Evolutionary conservation across 2,888 invertebrate genomes (phyloP), one percentile per base, ranked within the genome.

Genomic region (Ormyrus labotus): DNA sequence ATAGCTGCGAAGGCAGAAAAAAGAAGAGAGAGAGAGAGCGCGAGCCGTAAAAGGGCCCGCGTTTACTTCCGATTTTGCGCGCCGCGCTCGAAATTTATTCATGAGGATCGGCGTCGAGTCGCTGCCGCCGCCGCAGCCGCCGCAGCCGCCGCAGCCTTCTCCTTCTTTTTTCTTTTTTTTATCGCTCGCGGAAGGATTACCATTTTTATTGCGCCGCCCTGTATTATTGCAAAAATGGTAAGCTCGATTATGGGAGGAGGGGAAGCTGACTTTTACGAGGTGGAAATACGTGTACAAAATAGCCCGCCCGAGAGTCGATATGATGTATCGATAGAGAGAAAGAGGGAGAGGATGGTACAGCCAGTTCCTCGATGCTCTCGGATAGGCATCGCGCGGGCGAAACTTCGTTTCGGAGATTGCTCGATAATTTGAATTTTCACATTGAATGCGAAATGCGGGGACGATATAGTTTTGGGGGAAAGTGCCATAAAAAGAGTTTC

Each of bases 31-130:
- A 83, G 65, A 72, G 10, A 63, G 76, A 83, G 79, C 64, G 67
- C 73, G 83, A 85, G 85, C 85, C 86, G 84, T 87, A 88, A 88
- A 87, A 86, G 84, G 85, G 57, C 48, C 5, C 51, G 50, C 71
- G 57, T 70, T 77, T 77, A 58, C 77, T 70, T 53, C 72, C 61
- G 70, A 75, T 81, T 75, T 81, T 81, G 80, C 69, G 55, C 57
- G 48, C 69, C 72, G 53, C 55, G 57, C 9, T 10, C 57, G 58
- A 81, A 79, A 79, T 79, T 81, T 82, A 82, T 82, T 82, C 79
- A 79, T 82, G 79, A 79, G 79, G 75, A 81, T 79, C 75, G 68
- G 63, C 51, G 75, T 55, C 65, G n/a, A n/a, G 74, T 48, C 55
- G 5, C 48, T 34, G 34, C 34, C 34, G 34, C 19, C 19, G 19